Evolutionary conservation across 2,797 vertebrate genomes (phyloP), one percentile per base, ranked within the genome.

Genomic region (Lithobates pipiens): DNA sequence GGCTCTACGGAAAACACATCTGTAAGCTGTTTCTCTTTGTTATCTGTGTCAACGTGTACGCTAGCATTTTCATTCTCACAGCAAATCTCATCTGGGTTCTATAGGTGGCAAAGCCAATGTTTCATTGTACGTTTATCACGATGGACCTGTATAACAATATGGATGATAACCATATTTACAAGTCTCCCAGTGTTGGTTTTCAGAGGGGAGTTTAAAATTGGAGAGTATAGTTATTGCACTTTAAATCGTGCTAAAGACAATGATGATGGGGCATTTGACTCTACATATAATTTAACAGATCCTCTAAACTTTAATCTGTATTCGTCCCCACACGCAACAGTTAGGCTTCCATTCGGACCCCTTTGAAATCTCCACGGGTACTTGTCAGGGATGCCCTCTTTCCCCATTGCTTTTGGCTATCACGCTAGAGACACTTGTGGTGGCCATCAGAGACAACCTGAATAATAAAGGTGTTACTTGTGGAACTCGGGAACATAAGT

Each of bases 41-140:
- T 10, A 16, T 79, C 29, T 61, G 6, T 18, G 34, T 25, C 9
- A 81, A 76, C 34, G 65, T 76, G 65, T 63, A 76, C 15, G 18
- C 78, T 34, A 81, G 85, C 10, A 34, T 86, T 61, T 86, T 81
- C 7, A 81, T 86, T n/a, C 74, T 86, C 25, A 82, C 42, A 11
- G 36, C 85, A 42, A 86, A 84, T 34, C 71, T 84, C 9, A 42
- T 36, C 8, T 69, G 76, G 9, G 76, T 77, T 0, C 57, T 84
- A 50, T 70, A 68, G 10, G 54, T 84, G 21, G 68, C 76, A 46
- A 36, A 78, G 44, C 83, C 83, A 29, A 84, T 84, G 34, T 78
- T 77, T 29, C 68, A 78, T 32, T 68, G 11, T n/a, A 72, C 61
- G n/a, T 72, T 44, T n/a, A 57, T 72, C 67, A 44, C 23, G n/a